These are phyloP conservation scores for Lasaia peninsularis DNA, from an alignment of 1,140 invertebrate genomes.

Conservation along the genomic window DNA sequence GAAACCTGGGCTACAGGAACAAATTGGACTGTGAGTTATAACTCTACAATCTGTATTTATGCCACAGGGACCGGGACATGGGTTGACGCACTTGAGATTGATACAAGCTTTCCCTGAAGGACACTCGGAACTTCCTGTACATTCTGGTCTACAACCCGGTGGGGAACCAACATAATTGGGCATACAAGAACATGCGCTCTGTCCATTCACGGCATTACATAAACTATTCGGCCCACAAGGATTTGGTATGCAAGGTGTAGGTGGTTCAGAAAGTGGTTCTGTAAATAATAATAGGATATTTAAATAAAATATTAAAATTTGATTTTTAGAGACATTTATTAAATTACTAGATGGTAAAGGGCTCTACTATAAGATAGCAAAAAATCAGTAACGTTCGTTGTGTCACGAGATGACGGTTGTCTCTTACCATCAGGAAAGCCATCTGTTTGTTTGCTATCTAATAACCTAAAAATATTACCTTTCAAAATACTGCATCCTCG, in stretches of 20 bases:
- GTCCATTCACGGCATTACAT: conserved; percentile 81
- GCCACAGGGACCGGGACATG: conserved; percentile 85
- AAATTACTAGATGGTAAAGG: too few relatives aligned
- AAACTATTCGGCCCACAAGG: conserved; percentile 86
- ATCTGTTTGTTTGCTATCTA: too few relatives aligned
- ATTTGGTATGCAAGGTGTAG: conserved; percentile 80
- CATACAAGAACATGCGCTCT: conserved; percentile 84
- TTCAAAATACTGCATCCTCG: conserved; percentile 67
- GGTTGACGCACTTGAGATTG: conserved; percentile 82
- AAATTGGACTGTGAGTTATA: conserved; percentile 83
- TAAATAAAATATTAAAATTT: not conserved
- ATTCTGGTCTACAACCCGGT: conserved; percentile 84
- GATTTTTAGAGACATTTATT: too few relatives aligned
- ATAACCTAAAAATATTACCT: too few relatives aligned
- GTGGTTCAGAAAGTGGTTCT: conserved; percentile 45
- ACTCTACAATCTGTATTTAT: conserved; percentile 86
- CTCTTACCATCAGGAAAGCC: too few relatives aligned
- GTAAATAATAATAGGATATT: conserved; percentile 18
- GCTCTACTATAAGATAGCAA: not conserved
- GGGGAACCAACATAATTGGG: conserved; percentile 85
- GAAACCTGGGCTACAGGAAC: conserved; percentile 71
- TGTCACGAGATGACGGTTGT: too few relatives aligned
- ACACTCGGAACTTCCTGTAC: conserved; percentile 84
- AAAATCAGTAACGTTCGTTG: too few relatives aligned
- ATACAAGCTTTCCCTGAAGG: conserved; percentile 81